Percentiles rank a stretch among this genome's conserved stretches.
Evolutionary conservation across 2,888 invertebrate genomes (phyloP).

Genomic region (Rhodophaea formosa): DNA sequence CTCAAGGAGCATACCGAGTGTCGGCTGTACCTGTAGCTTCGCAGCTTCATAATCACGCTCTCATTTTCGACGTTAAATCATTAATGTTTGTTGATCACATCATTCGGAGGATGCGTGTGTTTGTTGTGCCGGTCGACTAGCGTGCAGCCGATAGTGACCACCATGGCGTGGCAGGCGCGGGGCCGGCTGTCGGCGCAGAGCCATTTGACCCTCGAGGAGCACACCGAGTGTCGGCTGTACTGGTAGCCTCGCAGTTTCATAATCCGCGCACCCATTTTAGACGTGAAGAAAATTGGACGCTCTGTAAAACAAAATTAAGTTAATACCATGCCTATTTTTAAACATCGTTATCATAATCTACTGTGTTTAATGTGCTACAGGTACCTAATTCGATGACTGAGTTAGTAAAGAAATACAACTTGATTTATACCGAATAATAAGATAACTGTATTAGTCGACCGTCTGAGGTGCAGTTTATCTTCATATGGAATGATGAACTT

Average conservation of each 20-base stretch:
- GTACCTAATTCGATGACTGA: background rate
- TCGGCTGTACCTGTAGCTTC: conserved; percentile 65
- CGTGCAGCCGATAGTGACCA: conserved; percentile 68
- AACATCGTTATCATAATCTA: too few relatives aligned
- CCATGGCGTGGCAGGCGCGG: conserved; percentile 62
- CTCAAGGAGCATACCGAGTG: conserved; percentile 73
- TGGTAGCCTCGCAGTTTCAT: conserved; percentile 69
- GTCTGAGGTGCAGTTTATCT: too few relatives aligned
- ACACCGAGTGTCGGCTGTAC: conserved; percentile 70
- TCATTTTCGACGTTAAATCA: too few relatives aligned
- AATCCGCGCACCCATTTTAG: conserved; percentile 61
- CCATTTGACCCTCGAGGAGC: conserved; percentile 70
- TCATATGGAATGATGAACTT: too few relatives aligned
- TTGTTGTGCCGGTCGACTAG: conserved; percentile 63
- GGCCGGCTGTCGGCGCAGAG: conserved; percentile 63
- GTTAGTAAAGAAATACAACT: too few relatives aligned
- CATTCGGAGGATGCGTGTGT: conserved; percentile 60
- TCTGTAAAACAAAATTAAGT: conserved; percentile 37
- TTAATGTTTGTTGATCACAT: conserved; percentile 3
- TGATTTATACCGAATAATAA: too few relatives aligned
- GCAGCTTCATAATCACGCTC: conserved; percentile 64
- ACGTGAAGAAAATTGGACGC: conserved; percentile 64
- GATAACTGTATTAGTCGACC: too few relatives aligned
- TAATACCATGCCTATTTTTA: background rate
- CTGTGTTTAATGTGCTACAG: too few relatives aligned